These are phyloP conservation scores for Saguinus imperator DNA, from an alignment of 2,113 vertebrate genomes.

Conservation along the genomic window DNA sequence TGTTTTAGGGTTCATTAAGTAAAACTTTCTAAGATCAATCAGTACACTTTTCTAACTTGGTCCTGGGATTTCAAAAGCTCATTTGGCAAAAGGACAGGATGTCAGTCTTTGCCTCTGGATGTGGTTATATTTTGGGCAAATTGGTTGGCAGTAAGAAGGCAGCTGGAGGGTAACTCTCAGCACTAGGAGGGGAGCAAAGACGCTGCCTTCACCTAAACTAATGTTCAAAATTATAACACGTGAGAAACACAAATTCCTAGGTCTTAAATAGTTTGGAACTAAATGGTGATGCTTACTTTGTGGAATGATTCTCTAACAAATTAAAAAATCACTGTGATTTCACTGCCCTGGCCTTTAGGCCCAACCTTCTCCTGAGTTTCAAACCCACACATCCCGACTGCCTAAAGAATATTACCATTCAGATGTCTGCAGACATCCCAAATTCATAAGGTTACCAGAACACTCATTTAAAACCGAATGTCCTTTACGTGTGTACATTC, in stretches of 20 bases:
- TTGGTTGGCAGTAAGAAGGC: neutral
- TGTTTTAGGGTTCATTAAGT: neutral
- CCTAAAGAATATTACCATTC: neutral
- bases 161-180: neutral
- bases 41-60: neutral
- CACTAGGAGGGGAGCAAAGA: neutral
- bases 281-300: neutral
- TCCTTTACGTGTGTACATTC: neutral
- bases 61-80: neutral
- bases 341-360: neutral
- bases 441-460: neutral
- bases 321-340: neutral
- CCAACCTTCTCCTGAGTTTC: neutral
- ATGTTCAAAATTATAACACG: neutral
- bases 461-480: neutral
- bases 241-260: neutral
- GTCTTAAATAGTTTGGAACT: neutral
- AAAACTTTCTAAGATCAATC: neutral
- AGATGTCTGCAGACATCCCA: neutral
- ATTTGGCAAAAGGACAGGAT: neutral
- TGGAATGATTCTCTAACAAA: neutral
- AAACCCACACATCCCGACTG: neutral
- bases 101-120: neutral
- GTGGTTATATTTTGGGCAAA: neutral
- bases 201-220: neutral